Percentiles rank a stretch among this genome's conserved stretches.
Conservation (phyloP, 2,113 vertebrate species). For the Myiozetetes cayanensis region DNA sequence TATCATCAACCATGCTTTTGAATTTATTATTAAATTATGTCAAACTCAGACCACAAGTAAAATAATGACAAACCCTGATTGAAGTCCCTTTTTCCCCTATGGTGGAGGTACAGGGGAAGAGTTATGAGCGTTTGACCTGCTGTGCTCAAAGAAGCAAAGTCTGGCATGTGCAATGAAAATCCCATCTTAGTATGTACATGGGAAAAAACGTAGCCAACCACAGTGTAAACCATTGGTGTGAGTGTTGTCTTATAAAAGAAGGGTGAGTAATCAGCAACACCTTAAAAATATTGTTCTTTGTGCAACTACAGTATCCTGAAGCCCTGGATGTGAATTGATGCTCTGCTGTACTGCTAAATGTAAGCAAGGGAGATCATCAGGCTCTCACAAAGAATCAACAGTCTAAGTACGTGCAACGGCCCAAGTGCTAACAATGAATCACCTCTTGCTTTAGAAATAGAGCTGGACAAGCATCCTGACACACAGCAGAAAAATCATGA, state of each 20-base stretch:
- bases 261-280: not conserved
- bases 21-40: not conserved
- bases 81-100: not conserved
- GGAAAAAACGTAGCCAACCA: not conserved
- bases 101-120: not conserved
- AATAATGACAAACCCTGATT: not conserved
- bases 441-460: not conserved
- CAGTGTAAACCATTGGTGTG: not conserved
- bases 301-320: not conserved
- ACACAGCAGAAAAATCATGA: not conserved
- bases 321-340: not conserved
- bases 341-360: rapidly evolving
- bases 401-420: rapidly evolving
- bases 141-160: not conserved
- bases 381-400: not conserved
- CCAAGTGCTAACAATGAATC: not conserved
- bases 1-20: rapidly evolving
- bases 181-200: not conserved
- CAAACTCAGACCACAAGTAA: not conserved
- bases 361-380: not conserved
- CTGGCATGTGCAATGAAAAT: rapidly evolving
- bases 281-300: not conserved
- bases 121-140: not conserved
- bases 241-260: not conserved
- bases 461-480: not conserved